phyloP scores from a whole-genome alignment of 2,888 invertebrate species.

The Cephus rjabovi region DNA sequence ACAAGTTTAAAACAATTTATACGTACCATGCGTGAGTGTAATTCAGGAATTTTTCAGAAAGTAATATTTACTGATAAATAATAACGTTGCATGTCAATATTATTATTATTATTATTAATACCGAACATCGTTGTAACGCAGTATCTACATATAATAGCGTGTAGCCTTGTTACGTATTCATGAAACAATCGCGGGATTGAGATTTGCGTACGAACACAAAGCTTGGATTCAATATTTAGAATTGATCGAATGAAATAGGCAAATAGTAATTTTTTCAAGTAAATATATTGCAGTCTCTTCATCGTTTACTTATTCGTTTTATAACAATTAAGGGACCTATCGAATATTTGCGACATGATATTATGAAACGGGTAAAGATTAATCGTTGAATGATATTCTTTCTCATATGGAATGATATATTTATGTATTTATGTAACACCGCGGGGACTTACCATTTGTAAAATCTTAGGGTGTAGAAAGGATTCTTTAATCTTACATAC shows the following conservation, averaged over 20 bases:
- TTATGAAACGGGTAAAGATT: neutral
- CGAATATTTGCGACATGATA: neutral
- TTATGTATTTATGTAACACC: neutral
- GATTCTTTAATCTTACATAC: neutral
- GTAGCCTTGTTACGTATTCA: neutral
- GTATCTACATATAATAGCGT: neutral
- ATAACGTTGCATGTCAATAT: neutral
- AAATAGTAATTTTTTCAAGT: neutral
- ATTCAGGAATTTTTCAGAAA: neutral
- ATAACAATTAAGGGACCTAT: neutral
- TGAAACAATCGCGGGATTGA: neutral
- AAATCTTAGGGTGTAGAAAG: neutral
- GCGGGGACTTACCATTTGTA: neutral
- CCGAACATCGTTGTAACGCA: neutral
- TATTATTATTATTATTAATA: neutral
- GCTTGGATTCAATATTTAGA: neutral
- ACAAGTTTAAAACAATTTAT: neutral
- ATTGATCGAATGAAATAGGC: neutral
- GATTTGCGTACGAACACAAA: neutral
- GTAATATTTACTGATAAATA: neutral
- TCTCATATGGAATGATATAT: neutral
- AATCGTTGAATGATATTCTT: neutral
- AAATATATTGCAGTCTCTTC: neutral
- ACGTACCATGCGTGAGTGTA: neutral
- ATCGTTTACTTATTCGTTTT: neutral